Evolutionary conservation across 2,888 invertebrate genomes (phyloP), one percentile per base, ranked within the genome.

Genomic region (Campoplex capitator): DNA sequence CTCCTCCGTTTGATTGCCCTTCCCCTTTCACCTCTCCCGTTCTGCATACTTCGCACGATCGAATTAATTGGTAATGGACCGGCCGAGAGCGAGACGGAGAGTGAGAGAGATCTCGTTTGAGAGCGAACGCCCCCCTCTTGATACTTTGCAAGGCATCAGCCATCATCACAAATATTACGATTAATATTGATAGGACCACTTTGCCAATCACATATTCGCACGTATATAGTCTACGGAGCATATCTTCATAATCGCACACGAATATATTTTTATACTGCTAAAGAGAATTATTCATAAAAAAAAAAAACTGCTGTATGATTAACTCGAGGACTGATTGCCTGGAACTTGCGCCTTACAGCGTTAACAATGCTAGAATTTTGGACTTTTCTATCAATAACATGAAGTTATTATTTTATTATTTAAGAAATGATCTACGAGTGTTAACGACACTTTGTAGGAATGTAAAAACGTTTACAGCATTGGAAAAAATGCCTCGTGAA

Each of bases 1-100:
- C 38, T 76, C 51, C 75, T 45, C 68, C 79, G 58, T 56, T 77
- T 71, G 71, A 23, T 54, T 54, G 71, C 78, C 71, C 71, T 62
- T 68, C 70, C 42, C 83, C 82, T 83, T 58, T 79, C 84, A 73
- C 75, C 89, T 88, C 88, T 81, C 90, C 90, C 89, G 91, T 91
- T 91, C 92, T 92, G 92, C 93, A 92, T 93, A 93, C 93, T 93
- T 94, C 93, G 93, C 93, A 93, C 94, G 94, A 94, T 92, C 93
- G 92, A 92, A 94, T 94, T 94, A 94, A 94, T 94, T 94, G 94
- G 93, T 93, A 93, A 93, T 93, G 93, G 93, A 93, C 92, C 92
- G 92, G 91, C 90, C 91, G 90, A 89, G 91, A 89, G 81, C 32
- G 71, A 90, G 91, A 89, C 81, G 71, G 75, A 68, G 54, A 75